Conservation (phyloP, 2,113 vertebrate species). For the Colinus virginianus region DNA sequence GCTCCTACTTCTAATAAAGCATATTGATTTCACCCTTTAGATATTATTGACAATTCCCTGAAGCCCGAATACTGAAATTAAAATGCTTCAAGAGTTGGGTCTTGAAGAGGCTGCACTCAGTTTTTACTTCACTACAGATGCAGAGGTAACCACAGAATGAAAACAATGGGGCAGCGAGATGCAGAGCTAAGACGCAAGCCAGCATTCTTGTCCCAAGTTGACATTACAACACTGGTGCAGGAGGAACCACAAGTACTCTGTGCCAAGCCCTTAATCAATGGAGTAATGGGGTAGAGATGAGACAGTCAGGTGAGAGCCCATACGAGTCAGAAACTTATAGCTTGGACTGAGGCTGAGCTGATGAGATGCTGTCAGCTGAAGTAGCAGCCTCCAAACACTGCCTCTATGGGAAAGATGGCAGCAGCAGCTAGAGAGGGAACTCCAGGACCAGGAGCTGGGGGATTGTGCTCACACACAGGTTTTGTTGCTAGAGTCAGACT, state of each 20-base stretch:
- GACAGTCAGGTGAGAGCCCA: not conserved
- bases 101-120: not conserved
- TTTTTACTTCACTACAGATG: not conserved
- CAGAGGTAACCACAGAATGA: not conserved
- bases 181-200: not conserved
- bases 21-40: not conserved
- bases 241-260: not conserved
- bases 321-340: not conserved
- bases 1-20: not conserved
- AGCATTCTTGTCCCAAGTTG: not conserved
- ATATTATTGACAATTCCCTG: not conserved
- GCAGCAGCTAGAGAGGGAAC: not conserved
- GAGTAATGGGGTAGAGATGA: not conserved
- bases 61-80: not conserved
- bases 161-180: not conserved
- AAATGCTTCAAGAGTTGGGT: not conserved
- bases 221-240: not conserved
- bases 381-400: not conserved
- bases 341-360: not conserved
- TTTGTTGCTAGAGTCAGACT: not conserved
- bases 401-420: rapidly evolving
- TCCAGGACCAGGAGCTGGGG: not conserved
- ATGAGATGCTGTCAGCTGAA: not conserved
- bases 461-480: not conserved
- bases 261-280: not conserved